Evolutionary conservation across 2,888 invertebrate species (phyloP).

Genomic region (Habroteleia sp.): DNA sequence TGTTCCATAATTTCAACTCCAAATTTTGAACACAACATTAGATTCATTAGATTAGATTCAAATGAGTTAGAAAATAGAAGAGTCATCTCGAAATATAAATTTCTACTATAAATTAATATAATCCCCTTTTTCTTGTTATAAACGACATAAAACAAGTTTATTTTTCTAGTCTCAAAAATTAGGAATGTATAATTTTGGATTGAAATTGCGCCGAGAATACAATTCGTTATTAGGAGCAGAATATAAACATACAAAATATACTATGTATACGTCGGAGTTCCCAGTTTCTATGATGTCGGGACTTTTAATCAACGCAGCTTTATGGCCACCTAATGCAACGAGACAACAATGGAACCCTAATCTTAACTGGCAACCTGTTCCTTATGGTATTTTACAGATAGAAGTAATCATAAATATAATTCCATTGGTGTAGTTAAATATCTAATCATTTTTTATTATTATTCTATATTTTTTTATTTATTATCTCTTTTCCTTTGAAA

Average conservation of each 20-base stretch:
- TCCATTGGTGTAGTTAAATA: neutral
- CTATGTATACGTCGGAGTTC: conserved; percentile 85
- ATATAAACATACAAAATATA: conserved; percentile 78
- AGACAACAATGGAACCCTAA: conserved; percentile 83
- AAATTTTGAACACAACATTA: too few species aligned
- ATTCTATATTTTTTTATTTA: too few species aligned
- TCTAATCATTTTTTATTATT: too few species aligned
- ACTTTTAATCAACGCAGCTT: conserved; percentile 85
- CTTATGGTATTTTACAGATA: conserved; percentile 73
- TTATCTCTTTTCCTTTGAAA: too few species aligned
- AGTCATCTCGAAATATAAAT: too few species aligned
- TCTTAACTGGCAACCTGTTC: conserved; percentile 87
- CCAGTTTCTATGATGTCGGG: conserved; percentile 89
- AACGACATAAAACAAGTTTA: conserved; percentile 3
- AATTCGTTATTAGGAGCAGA: conserved; percentile 80
- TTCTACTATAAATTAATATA: too few species aligned
- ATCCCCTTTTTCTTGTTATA: too few species aligned
- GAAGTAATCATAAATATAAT: neutral
- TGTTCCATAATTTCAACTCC: too few species aligned
- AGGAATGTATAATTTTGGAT: conserved; percentile 78
- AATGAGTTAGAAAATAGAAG: too few species aligned
- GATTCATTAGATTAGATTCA: too few species aligned
- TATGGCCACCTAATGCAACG: conserved; percentile 84
- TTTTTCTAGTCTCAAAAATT: conserved; percentile 23
- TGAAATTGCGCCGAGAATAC: conserved; percentile 82